A percentile compares a stretch with the other conserved stretches of the same genome.
phyloP scores from a whole-genome alignment of 2,888 invertebrate genomes.

The Amphipyra tragopoginis region DNA sequence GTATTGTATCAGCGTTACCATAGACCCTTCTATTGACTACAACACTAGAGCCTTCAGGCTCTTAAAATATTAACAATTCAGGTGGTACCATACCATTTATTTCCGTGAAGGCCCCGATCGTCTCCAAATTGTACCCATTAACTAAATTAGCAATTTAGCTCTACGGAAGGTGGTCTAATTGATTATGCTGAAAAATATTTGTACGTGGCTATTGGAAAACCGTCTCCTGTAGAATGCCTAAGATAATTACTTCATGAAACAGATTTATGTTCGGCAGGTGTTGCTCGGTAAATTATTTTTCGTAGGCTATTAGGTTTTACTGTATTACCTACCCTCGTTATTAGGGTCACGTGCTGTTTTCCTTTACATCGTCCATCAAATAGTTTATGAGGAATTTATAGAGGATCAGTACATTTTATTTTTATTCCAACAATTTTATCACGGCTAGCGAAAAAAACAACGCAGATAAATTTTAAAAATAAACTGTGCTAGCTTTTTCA shows the following conservation, averaged over 20 bases:
- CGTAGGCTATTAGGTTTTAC: conserved; percentile 34
- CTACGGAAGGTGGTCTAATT: conserved; percentile 43
- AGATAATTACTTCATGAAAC: conserved; percentile 42
- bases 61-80: conserved; percentile 57
- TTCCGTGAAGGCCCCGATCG: conserved; percentile 46
- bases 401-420: conserved; percentile 28
- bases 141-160: conserved; percentile 66
- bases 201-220: conserved; percentile 38
- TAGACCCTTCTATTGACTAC: conserved; percentile 34
- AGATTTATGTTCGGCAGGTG: conserved; percentile 49
- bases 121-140: conserved; percentile 61
- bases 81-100: conserved; percentile 52
- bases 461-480: conserved; percentile 36
- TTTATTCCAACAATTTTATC: conserved; percentile 19
- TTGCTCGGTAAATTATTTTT: conserved; percentile 46
- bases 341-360: conserved; percentile 22
- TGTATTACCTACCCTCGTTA: conserved; percentile 23
- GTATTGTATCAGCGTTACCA: not conserved
- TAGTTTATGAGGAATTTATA: conserved; percentile 26
- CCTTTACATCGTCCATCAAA: conserved; percentile 26
- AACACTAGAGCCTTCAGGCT: conserved; percentile 27
- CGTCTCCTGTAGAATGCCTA: conserved; percentile 3
- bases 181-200: conserved; percentile 46
- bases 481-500: conserved; percentile 27
- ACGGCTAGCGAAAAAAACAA: conserved; percentile 21